These are phyloP conservation scores for Platygyra sinensis DNA, from an alignment of 64 coral and sea anemone species.

Conservation along the genomic window DNA sequence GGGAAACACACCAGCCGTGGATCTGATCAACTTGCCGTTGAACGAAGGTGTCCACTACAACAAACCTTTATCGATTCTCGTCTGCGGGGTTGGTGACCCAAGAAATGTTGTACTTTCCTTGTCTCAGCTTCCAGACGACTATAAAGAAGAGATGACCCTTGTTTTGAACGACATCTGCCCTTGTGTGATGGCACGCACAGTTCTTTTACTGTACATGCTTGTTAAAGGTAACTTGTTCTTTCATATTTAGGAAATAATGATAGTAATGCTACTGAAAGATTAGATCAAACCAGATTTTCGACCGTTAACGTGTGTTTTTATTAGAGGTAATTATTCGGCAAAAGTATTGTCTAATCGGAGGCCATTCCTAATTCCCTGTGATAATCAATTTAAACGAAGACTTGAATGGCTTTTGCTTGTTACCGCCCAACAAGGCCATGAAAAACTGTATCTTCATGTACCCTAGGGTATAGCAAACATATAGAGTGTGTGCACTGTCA, in stretches of 20 bases:
- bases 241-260: not conserved
- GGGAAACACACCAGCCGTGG: slow-evolving; percentile 43
- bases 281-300: too few species aligned
- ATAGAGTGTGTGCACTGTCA: too few species aligned
- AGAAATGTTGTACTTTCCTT: slow-evolving; percentile 46
- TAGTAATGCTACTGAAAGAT: too few species aligned
- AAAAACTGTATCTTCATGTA: too few species aligned
- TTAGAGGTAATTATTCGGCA: too few species aligned
- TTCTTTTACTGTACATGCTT: slow-evolving; percentile 55
- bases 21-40: slow-evolving; percentile 47
- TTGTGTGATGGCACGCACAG: slow-evolving; percentile 56
- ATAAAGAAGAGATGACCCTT: slow-evolving; percentile 35
- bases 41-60: slow-evolving; percentile 39
- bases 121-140: slow-evolving; percentile 22
- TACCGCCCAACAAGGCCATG: too few species aligned
- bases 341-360: too few species aligned
- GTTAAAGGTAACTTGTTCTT: slow-evolving; percentile 24
- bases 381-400: too few species aligned
- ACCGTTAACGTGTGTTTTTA: too few species aligned
- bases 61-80: slow-evolving; percentile 32
- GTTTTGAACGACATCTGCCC: slow-evolving; percentile 63
- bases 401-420: too few species aligned
- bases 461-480: too few species aligned
- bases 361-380: too few species aligned
- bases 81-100: slow-evolving; percentile 59